Base-by-base conservation (phyloP, 2,797 vertebrate genomes). In the Champsocephalus esox region DNA sequence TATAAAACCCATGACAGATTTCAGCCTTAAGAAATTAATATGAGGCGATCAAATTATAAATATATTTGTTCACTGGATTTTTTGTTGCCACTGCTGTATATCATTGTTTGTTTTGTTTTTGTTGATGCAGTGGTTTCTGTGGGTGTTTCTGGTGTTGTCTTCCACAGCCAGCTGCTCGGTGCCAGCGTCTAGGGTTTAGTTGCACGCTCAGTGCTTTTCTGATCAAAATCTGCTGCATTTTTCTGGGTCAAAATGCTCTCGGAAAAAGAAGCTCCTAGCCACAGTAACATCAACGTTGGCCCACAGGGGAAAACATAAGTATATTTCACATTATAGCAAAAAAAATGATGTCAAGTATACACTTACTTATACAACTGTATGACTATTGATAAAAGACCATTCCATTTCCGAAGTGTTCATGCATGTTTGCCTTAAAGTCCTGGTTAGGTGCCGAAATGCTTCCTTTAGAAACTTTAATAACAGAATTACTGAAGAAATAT, bases 101-200 rank as follows among this genome's bases (percentile, higher is more conserved):
- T 17, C 5, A 21, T 44, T 58, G 57, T 76, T 73, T 70, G 28
- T 70, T 79, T 63, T 62, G 19, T 56, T 79, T 66, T 52, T 65
- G 44, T 72, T 55, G 24, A 54, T 61, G 63, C 55, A 3, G 63
- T 44, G 75, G 83, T 81, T 84, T 75, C 34, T 69, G 69, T 72
- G 81, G 72, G 59, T 67, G 74, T 84, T 63, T 51, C 19, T 48
- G 3, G 51, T 38, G 34, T 75, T 73, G 76, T 52, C 50, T 62
- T 77, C 52, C 70, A 51, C 70, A 52, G 51, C n/a, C 1, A 49
- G 13, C 46, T 46, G 51, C 54, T 19, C 2, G 0, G 14, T 73
- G 73, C 58, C 70, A 66, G 63, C 54, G n/a, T 48, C 64, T 73
- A 17, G 44, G 51, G 66, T 73, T 52, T 55, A 38, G 67, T 46